Evolutionary conservation across 2,797 vertebrate genomes (phyloP).

Genomic region (Kryptolebias ocellatus): DNA sequence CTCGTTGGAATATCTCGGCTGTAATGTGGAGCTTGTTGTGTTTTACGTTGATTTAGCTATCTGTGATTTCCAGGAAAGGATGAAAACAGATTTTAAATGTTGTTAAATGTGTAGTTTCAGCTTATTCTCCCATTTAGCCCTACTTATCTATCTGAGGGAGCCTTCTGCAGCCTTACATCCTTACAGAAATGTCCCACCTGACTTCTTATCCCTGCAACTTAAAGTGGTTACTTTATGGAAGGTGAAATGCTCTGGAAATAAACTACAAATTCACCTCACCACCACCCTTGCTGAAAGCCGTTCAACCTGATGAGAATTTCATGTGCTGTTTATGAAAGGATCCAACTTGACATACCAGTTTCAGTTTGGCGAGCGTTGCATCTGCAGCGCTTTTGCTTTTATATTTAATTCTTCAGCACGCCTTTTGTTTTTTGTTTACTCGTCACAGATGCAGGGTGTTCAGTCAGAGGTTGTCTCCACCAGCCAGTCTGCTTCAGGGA

Average conservation of each 20-base stretch:
- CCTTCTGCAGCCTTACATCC: background rate
- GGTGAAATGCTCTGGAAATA: too few species aligned
- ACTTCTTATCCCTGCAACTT: background rate
- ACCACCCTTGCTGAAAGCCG: background rate
- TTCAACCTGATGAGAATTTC: background rate
- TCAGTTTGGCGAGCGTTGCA: background rate
- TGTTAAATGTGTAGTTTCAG: background rate
- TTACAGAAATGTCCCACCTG: background rate
- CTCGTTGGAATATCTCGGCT: too few species aligned
- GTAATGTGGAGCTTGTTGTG: too few species aligned
- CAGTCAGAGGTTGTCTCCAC: conserved; percentile 74
- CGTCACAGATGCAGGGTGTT: conserved; percentile 79
- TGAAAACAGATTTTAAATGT: too few species aligned
- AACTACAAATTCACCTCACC: too few species aligned
- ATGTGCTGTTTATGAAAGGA: background rate
- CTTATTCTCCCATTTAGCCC: background rate
- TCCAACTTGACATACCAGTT: background rate
- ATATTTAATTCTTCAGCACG: conserved; percentile 2
- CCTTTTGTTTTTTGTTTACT: background rate
- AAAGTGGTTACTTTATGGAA: background rate
- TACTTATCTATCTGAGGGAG: background rate
- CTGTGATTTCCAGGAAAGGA: too few species aligned
- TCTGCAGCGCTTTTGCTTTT: background rate
- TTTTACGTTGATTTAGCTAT: too few species aligned
- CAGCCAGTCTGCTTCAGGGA: conserved; percentile 74